phyloP scores from a whole-genome alignment of 1,140 invertebrate species.

The Galleria mellonella region DNA sequence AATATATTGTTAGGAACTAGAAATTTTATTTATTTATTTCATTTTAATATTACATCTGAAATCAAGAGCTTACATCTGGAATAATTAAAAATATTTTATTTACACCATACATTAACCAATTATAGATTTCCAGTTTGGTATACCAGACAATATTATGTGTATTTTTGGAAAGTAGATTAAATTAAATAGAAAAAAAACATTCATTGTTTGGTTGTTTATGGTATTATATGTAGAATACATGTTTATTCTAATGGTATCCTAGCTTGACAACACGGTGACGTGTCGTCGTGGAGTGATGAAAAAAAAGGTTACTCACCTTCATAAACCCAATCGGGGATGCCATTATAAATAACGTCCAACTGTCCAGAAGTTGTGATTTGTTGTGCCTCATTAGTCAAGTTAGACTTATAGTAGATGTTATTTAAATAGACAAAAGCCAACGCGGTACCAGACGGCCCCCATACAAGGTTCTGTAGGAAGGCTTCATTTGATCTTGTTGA shows the following conservation, averaged over 20 bases:
- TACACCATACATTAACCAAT: too few relatives aligned
- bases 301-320: slow-evolving; percentile 69
- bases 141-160: too few relatives aligned
- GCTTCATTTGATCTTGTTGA: slow-evolving; percentile 50
- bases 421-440: slow-evolving; percentile 87
- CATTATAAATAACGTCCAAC: slow-evolving; percentile 83
- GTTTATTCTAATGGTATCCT: too few relatives aligned
- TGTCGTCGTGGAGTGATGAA: too few relatives aligned
- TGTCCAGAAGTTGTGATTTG: slow-evolving; percentile 77
- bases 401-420: slow-evolving; percentile 83
- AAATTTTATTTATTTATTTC: background rate
- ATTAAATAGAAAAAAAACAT: background rate
- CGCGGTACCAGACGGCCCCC: slow-evolving; percentile 82
- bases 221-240: too few relatives aligned
- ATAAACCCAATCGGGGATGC: slow-evolving; percentile 86
- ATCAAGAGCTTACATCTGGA: too few relatives aligned
- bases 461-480: slow-evolving; percentile 79
- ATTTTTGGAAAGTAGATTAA: too few relatives aligned
- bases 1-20: too few relatives aligned
- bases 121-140: too few relatives aligned
- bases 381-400: slow-evolving; percentile 47
- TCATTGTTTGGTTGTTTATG: too few relatives aligned
- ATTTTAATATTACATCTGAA: background rate
- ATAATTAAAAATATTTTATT: too few relatives aligned
- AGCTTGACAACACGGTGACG: too few relatives aligned